phyloP scores from a whole-genome alignment of 2,113 vertebrate species.

The Cygnus atratus region DNA sequence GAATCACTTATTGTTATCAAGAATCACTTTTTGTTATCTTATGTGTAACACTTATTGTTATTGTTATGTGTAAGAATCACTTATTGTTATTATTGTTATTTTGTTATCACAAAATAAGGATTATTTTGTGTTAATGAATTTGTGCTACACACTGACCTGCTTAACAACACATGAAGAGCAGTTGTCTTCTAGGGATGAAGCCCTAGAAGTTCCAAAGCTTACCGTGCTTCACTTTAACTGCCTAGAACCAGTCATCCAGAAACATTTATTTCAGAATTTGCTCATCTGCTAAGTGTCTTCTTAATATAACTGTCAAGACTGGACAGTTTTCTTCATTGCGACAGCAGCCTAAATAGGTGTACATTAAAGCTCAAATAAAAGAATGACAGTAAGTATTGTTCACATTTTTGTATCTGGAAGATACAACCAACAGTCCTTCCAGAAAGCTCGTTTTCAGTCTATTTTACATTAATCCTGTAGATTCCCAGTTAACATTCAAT shows the following conservation, averaged over 20 bases:
- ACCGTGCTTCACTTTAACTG: accelerated
- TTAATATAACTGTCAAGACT: background rate
- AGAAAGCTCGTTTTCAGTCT: background rate
- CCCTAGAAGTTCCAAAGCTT: background rate
- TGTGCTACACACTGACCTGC: background rate
- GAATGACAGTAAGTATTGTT: accelerated
- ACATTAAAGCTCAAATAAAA: background rate
- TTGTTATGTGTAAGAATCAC: background rate
- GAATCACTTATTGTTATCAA: background rate
- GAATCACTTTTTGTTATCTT: no score
- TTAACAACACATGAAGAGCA: accelerated
- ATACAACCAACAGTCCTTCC: background rate
- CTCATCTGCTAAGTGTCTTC: background rate
- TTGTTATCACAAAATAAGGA: no score
- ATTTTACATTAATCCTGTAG: background rate
- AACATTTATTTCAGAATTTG: background rate
- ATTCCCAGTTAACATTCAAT: background rate
- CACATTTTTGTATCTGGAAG: background rate
- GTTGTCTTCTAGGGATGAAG: background rate
- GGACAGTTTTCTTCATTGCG: background rate
- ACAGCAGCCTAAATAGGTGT: background rate
- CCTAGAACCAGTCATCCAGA: background rate
- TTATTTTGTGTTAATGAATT: background rate
- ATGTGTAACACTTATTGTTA: no score
- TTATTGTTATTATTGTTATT: no score